phyloP scores from a whole-genome alignment of 2,113 vertebrate species.

The Mustela lutreola region DNA sequence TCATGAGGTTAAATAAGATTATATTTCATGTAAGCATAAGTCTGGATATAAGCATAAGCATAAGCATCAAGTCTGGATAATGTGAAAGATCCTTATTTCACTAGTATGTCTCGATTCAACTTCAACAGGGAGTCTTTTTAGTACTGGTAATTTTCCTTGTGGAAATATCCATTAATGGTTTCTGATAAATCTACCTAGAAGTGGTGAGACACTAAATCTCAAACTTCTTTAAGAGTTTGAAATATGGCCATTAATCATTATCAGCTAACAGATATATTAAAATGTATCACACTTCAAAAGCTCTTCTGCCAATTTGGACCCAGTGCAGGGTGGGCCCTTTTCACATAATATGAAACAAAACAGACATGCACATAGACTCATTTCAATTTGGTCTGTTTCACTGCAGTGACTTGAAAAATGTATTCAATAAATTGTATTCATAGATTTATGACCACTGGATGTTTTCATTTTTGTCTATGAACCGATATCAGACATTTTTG shows the following conservation, averaged over 20 bases:
- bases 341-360: conserved; percentile 65
- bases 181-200: conserved; percentile 69
- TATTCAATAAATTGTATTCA: conserved; percentile 67
- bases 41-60: too few species aligned
- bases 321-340: conserved; percentile 38
- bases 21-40: not conserved
- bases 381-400: conserved; percentile 68
- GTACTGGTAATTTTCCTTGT: conserved; percentile 63
- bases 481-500: conserved; percentile 46
- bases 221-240: conserved; percentile 73
- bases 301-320: conserved; percentile 62
- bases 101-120: not conserved
- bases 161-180: conserved; percentile 47
- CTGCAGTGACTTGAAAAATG: conserved; percentile 68
- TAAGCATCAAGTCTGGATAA: not conserved
- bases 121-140: conserved; percentile 40
- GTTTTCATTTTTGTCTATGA: conserved; percentile 41
- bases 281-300: conserved; percentile 66
- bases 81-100: not conserved
- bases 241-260: conserved; percentile 63
- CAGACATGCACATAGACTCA: conserved; percentile 40
- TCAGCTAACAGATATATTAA: conserved; percentile 63
- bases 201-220: conserved; percentile 62
- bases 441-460: conserved; percentile 51
- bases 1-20: conserved; percentile 28